These are phyloP conservation scores for Ips nitidus DNA, from an alignment of 1,140 invertebrate species.

Conservation along the genomic window DNA sequence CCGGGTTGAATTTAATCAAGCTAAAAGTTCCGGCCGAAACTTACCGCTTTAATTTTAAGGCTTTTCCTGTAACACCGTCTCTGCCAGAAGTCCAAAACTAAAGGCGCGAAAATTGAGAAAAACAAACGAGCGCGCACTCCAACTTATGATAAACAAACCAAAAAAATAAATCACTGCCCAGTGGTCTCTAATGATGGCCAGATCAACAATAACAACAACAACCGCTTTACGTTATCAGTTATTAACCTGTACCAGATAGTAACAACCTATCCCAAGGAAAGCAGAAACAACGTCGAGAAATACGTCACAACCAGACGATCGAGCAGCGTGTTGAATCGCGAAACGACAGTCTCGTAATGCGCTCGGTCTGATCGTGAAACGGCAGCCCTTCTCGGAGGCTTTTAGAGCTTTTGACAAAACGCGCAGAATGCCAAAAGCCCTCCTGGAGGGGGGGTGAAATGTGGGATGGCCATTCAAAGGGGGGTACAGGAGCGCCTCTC, in stretches of 20 bases:
- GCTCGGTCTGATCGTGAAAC: conserved; percentile 13
- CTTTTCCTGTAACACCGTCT: conserved; percentile 16
- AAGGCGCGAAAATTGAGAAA: conserved; percentile 21
- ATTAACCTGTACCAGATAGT: conserved; percentile 17
- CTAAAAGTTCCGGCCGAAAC: conserved; percentile 16
- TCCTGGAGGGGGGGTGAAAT: conserved; percentile 18
- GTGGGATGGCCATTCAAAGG: conserved; percentile 29
- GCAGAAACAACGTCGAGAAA: conserved; percentile 1
- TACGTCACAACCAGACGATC: conserved; percentile 10
- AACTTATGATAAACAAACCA: not conserved
- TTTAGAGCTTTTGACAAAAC: conserved; percentile 31
- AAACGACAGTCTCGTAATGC: conserved; percentile 16
- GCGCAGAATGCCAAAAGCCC: conserved; percentile 29
- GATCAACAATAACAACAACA: not conserved
- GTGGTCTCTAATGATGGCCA: not conserved
- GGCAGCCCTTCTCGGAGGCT: conserved; percentile 25
- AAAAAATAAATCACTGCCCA: not conserved
- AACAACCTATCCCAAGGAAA: conserved; percentile 1
- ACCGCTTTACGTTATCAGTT: conserved; percentile 4
- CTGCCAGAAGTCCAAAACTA: conserved; percentile 18
- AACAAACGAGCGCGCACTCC: not conserved
- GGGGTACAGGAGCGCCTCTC: conserved; percentile 28
- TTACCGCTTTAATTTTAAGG: conserved; percentile 42
- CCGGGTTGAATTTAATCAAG: conserved; percentile 5
- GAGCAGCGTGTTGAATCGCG: conserved; percentile 9